These are phyloP conservation scores for Pionites leucogaster DNA, from an alignment of 2,113 vertebrate genomes.

Conservation along the genomic window DNA sequence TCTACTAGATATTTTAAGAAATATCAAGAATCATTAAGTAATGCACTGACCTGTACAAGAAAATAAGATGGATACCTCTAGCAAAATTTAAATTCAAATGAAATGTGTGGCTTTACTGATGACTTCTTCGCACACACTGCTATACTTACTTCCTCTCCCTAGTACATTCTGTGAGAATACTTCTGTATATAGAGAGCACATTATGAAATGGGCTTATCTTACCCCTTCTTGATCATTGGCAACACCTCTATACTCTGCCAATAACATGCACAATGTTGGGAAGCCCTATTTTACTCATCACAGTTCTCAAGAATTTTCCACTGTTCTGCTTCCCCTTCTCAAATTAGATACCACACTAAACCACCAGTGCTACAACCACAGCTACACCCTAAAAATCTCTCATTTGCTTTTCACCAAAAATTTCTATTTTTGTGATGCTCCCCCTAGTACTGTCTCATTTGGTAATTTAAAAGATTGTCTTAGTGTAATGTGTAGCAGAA, in stretches of 20 bases:
- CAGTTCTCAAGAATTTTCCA: neutral
- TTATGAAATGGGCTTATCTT: neutral
- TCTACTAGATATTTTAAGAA: neutral
- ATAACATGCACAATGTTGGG: neutral
- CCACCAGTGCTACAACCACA: neutral
- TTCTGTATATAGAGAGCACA: neutral
- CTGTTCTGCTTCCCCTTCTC: neutral
- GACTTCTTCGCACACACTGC: neutral
- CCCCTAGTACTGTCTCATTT: neutral
- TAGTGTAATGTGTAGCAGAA: neutral
- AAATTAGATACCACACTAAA: neutral
- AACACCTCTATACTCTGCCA: neutral
- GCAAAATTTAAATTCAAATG: neutral
- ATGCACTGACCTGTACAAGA: neutral
- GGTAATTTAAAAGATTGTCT: neutral
- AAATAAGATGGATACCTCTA: neutral
- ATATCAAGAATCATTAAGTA: neutral
- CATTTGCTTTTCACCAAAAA: neutral
- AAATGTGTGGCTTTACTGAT: neutral
- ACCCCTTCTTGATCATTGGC: neutral
- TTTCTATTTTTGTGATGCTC: neutral
- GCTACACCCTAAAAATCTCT: neutral
- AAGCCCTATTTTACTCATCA: neutral
- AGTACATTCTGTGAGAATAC: neutral
- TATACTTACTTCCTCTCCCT: neutral